phyloP scores from a whole-genome alignment of 2,113 vertebrate species.

The Camelus bactrianus region DNA sequence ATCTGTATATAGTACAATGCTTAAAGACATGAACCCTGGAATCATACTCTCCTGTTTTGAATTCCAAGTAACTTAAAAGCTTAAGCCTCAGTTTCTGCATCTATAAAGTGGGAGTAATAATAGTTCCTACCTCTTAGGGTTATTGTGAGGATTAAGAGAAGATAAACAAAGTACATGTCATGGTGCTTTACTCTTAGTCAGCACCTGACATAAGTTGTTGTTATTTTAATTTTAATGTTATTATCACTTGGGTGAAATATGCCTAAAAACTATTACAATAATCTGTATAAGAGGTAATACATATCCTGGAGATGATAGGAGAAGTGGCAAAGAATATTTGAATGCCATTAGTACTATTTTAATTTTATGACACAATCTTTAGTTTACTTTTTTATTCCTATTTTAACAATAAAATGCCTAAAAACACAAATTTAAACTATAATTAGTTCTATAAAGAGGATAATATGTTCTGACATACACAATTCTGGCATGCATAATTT shows the following conservation, averaged over 20 bases:
- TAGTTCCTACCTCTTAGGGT: neutral
- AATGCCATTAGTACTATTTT: neutral
- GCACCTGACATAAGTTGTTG: neutral
- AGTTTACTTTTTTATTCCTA: neutral
- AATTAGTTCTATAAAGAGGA: neutral
- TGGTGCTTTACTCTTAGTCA: neutral
- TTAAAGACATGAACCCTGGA: neutral
- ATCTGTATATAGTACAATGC: neutral
- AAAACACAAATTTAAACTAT: neutral
- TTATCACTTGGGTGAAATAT: constrained; percentile 15
- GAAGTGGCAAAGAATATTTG: neutral
- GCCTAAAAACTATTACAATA: neutral
- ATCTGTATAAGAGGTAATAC: neutral
- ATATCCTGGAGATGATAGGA: neutral
- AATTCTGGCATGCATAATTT: neutral
- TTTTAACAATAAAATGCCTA: neutral
- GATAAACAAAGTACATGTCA: neutral
- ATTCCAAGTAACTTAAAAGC: neutral
- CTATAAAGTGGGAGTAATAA: neutral
- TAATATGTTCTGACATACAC: constrained; percentile 13
- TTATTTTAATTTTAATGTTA: constrained; percentile 36
- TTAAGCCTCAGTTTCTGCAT: neutral
- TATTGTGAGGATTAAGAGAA: neutral
- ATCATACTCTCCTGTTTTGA: constrained; percentile 11
- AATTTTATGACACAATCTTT: neutral